These are phyloP conservation scores for Neuroscelio doddi DNA, from an alignment of 2,888 invertebrate genomes.

Conservation along the genomic window DNA sequence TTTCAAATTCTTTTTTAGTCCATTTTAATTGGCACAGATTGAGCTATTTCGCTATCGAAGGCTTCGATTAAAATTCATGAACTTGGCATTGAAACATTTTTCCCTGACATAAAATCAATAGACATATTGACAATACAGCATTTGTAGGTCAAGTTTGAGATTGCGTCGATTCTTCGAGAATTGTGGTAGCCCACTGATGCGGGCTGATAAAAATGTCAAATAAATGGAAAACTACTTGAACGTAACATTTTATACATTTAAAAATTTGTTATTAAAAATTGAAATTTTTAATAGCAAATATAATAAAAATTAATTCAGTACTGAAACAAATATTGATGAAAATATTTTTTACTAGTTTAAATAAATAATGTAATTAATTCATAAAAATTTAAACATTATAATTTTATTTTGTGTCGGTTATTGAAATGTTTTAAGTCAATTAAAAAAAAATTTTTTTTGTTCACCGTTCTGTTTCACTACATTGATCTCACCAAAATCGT, in stretches of 20 bases:
- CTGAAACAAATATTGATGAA: no score
- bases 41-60: slow-evolving; percentile 10
- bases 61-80: slow-evolving; percentile 28
- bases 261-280: no score
- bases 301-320: no score
- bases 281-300: no score
- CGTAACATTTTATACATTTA: no score
- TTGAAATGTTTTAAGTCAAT: no score
- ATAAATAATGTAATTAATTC: no score
- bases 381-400: no score
- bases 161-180: slow-evolving; percentile 19
- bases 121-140: slow-evolving; percentile 22
- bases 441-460: slow-evolving; percentile 4
- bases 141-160: slow-evolving; percentile 37
- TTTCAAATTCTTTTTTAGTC: slow-evolving; percentile 4
- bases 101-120: slow-evolving; percentile 27
- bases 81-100: slow-evolving; percentile 31
- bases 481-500: slow-evolving; percentile 25
- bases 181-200: slow-evolving; percentile 11
- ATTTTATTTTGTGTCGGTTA: no score
- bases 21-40: slow-evolving; percentile 8
- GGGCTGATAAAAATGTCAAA: slow-evolving; percentile 9
- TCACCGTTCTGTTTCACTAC: slow-evolving; percentile 14
- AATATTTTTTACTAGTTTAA: no score
- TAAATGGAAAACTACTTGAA: not conserved